Evolutionary conservation across 2,113 vertebrate genomes (phyloP).

Genomic region (Sceloporus tristichus): DNA sequence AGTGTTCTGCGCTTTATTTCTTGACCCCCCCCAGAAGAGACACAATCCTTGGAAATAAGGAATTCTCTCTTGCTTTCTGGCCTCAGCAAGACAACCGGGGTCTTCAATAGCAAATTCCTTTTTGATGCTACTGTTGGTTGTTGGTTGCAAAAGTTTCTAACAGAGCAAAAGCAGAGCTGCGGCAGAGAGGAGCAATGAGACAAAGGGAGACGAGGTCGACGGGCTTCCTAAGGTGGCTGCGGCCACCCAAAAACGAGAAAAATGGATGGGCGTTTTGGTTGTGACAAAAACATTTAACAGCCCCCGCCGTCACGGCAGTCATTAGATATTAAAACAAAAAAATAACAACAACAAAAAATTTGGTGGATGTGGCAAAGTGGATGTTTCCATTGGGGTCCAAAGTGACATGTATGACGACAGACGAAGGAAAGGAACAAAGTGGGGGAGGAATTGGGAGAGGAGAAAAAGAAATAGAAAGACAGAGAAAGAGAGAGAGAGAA

Average conservation of each 20-base stretch:
- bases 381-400: constrained; percentile 87
- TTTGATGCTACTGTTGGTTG: constrained; percentile 28
- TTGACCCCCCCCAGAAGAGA: constrained; percentile 1
- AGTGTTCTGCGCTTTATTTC: constrained; percentile 20
- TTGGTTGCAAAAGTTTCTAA: constrained; percentile 78
- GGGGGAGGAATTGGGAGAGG: constrained; percentile 56
- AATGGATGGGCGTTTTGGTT: constrained; percentile 56
- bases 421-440: constrained; percentile 70
- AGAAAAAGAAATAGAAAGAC: constrained; percentile 65
- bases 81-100: constrained; percentile 63
- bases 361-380: constrained; percentile 78
- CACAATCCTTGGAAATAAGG: constrained; percentile 64
- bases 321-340: background rate
- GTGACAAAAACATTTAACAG: background rate
- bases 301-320: too few species aligned
- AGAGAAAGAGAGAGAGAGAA: constrained; percentile 75
- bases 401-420: constrained; percentile 82
- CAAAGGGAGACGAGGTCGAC: constrained; percentile 87
- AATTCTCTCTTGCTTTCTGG: constrained; percentile 62
- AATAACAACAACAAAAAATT: constrained; percentile 61
- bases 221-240: constrained; percentile 90
- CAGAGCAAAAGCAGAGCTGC: constrained; percentile 89
- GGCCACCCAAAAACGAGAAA: constrained; percentile 73
- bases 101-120: constrained; percentile 72
- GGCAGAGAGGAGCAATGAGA: constrained; percentile 89